phyloP scores from a whole-genome alignment of 2,888 invertebrate genomes.

The Leptodirus hochenwartii region DNA sequence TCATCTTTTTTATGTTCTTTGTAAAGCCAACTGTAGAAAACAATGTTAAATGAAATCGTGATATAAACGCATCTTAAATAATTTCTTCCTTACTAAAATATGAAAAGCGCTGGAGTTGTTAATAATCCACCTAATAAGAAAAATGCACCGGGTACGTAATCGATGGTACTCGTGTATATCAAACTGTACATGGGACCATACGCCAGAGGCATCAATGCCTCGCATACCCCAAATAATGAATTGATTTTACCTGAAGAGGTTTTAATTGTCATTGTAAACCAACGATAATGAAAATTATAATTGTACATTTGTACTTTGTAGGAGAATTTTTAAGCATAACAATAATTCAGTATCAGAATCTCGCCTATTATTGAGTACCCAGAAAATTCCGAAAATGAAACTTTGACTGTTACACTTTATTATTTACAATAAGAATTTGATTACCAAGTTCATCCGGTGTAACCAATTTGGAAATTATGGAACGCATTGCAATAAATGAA shows the following conservation, averaged over 20 bases:
- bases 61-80: constrained; percentile 9
- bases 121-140: constrained; percentile 18
- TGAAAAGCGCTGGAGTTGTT: constrained; percentile 17
- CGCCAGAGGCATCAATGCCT: constrained; percentile 20
- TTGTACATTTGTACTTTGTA: too few relatives aligned
- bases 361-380: too few relatives aligned
- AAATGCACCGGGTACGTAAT: constrained; percentile 20
- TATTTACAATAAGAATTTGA: constrained; percentile 11
- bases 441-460: constrained; percentile 36
- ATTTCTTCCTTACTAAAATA: constrained; percentile 17
- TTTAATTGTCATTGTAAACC: too few relatives aligned
- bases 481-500: constrained; percentile 35
- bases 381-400: too few relatives aligned
- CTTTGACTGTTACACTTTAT: not conserved
- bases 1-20: constrained; percentile 24
- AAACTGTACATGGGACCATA: constrained; percentile 22
- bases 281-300: too few relatives aligned
- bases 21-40: constrained; percentile 29
- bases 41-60: constrained; percentile 15
- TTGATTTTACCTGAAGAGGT: constrained; percentile 34
- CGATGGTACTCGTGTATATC: constrained; percentile 20
- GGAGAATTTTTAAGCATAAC: not conserved
- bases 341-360: too few relatives aligned
- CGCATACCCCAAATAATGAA: constrained; percentile 22
- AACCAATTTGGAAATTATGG: constrained; percentile 36